Percentiles rank a stretch among this genome's conserved stretches.
Conservation (phyloP, 1,140 invertebrate species). For the Coelopa frigida region DNA sequence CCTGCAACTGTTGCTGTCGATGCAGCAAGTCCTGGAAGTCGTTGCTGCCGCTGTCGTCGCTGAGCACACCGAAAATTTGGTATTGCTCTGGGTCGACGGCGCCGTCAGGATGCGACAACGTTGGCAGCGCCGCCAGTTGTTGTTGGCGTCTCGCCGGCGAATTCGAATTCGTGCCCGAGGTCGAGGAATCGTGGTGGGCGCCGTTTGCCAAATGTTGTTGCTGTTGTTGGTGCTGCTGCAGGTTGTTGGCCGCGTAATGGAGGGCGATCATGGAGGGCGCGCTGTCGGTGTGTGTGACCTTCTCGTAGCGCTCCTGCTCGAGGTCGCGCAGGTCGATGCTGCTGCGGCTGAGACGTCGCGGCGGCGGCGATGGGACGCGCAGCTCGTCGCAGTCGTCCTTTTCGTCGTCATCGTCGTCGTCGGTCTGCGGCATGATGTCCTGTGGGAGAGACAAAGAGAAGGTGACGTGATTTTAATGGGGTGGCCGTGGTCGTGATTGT, state of each 20-base stretch:
- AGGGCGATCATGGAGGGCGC: conserved; percentile 44
- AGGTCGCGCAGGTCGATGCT: conserved; percentile 44
- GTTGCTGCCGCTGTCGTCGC: conserved; percentile 37
- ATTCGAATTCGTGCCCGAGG: conserved; percentile 1
- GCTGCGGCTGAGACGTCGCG: conserved; percentile 40
- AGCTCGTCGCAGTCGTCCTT: conserved; percentile 44
- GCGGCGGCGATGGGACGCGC: conserved; percentile 40
- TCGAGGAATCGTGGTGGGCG: conserved; percentile 1
- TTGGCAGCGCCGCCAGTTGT: conserved; percentile 1
- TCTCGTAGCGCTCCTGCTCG: conserved; percentile 43
- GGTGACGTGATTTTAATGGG: too few species aligned
- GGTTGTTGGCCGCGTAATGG: conserved; percentile 21
- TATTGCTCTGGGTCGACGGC: conserved; percentile 11
- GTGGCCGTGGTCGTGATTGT: too few species aligned
- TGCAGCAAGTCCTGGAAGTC: conserved; percentile 29
- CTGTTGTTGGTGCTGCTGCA: conserved; percentile 15
- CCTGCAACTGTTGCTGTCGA: conserved; percentile 13
- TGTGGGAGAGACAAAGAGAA: conserved; percentile 13
- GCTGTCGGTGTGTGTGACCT: conserved; percentile 43
- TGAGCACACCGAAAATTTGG: conserved; percentile 31
- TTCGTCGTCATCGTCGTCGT: conserved; percentile 42
- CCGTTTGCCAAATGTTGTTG: too few species aligned
- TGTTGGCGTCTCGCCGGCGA: conserved; percentile 3
- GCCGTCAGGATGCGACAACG: background rate
- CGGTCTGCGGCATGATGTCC: conserved; percentile 40